Conservation (phyloP, 92 coral and sea anemone species). For the Epizoanthus illoricatus region DNA sequence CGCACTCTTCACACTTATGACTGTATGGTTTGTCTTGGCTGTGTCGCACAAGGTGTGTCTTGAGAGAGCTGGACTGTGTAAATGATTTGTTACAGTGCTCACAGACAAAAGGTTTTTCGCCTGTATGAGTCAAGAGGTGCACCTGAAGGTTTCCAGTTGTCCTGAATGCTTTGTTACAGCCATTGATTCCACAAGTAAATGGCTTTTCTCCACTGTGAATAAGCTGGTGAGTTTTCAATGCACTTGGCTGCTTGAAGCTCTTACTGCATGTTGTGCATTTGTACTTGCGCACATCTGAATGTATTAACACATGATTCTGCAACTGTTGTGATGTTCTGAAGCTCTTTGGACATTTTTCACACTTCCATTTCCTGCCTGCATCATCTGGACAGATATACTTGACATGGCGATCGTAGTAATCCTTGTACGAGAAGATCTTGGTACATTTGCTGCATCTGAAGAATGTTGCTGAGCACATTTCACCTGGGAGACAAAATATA, state of each 20-base stretch:
- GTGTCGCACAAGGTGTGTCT: slow-evolving; percentile 22
- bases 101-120: slow-evolving; percentile 34
- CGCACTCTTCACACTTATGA: slow-evolving; percentile 25
- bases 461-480: neutral
- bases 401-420: slow-evolving; percentile 56
- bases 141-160: slow-evolving; percentile 38
- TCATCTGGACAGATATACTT: slow-evolving; percentile 59
- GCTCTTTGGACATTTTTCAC: slow-evolving; percentile 23
- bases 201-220: slow-evolving; percentile 38
- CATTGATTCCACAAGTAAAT: slow-evolving; percentile 1
- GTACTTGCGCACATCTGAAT: slow-evolving; percentile 36
- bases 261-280: slow-evolving; percentile 20
- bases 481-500: no score
- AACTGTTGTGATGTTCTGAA: slow-evolving; percentile 33
- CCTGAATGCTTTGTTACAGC: slow-evolving; percentile 28
- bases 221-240: slow-evolving; percentile 28
- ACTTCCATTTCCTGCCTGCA: slow-evolving; percentile 41
- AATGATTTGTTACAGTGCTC: slow-evolving; percentile 29
- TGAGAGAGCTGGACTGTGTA: slow-evolving; percentile 34
- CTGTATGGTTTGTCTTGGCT: slow-evolving; percentile 33
- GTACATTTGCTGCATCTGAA: slow-evolving; percentile 48
- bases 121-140: slow-evolving; percentile 34
- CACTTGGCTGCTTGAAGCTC: slow-evolving; percentile 33
- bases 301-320: slow-evolving; percentile 27
- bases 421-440: slow-evolving; percentile 57